Evolutionary conservation across 2,797 vertebrate genomes (phyloP).

Genomic region (Novumbra hubbsi): DNA sequence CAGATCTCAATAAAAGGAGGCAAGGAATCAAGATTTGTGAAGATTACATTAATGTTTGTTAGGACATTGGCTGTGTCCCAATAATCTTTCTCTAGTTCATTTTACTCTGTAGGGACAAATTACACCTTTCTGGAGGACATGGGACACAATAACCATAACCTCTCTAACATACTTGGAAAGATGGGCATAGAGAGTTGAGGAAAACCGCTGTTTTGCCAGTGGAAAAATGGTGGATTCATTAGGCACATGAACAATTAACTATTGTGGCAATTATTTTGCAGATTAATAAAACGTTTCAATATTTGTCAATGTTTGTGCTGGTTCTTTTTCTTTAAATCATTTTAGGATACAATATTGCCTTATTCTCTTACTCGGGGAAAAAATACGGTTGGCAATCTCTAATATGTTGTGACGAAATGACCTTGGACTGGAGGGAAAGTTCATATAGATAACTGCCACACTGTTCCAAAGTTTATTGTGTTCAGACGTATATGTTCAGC

Average conservation of each 20-base stretch:
- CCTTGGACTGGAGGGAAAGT: not conserved
- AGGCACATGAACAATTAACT: constrained; percentile 36
- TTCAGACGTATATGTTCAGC: not conserved
- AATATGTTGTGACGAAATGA: not conserved
- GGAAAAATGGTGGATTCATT: constrained; percentile 13
- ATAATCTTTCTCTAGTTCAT: not conserved
- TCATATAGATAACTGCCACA: not conserved
- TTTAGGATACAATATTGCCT: not conserved
- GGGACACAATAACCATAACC: not conserved
- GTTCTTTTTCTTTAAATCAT: not conserved
- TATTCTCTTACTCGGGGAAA: not conserved
- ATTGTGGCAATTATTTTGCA: constrained; percentile 46
- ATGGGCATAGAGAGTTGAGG: not conserved
- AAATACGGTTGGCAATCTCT: not conserved
- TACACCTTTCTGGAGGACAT: not conserved
- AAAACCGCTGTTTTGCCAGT: constrained; percentile 14
- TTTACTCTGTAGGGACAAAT: not conserved
- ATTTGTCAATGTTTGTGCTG: constrained; percentile 21
- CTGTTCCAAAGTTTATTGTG: not conserved
- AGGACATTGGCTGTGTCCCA: not conserved
- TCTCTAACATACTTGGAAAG: not conserved
- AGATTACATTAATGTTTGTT: not conserved
- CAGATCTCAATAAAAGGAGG: not conserved
- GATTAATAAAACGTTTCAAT: constrained; percentile 67
- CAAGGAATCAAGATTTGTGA: not conserved